Base-by-base conservation (phyloP, 2,113 vertebrate species). In the Leucoraja erinaceus region DNA sequence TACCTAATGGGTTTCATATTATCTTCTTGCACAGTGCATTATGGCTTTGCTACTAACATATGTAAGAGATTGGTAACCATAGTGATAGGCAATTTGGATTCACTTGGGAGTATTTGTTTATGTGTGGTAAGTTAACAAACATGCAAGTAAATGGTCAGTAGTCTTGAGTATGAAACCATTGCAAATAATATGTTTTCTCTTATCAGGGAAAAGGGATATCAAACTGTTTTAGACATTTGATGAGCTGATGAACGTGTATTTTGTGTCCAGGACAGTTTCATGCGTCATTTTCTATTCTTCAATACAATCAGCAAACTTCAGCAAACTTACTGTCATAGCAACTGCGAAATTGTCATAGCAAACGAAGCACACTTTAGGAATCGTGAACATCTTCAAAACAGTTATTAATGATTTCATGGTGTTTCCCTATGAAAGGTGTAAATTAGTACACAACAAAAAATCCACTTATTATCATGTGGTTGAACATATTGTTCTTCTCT, bases 61-160 rank as follows among this genome's bases (percentile, higher is more conserved):
- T 61, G 56, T 86, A 61, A 61, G 11, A 33, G 33, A 70, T 9
- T 31, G 6, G 63, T 90, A 90, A 90, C 63, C 63, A 70, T 90
- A 47, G 88, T 22, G 88, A 90, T 70, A 22, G 66, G 88, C 11
- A 70, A 70, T 90, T 90, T 90, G 6, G 22, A 90, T 90, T 90
- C 61, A 90, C 33, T 90, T 28, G 68, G 31, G 33, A 66, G 25
- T 31, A 70, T 90, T 63, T 70, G 63, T 68, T 47, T 70, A 66
- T 38, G 14, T 66, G 12, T 90, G 59, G 88, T 47, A 47, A 72
- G 88, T 33, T 90, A 90, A 90, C 88, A 90, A 90, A 22, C 63
- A 33, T 70, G 86, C 16, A 68, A 90, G 16, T 38, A 38, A 68
- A 47, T 90, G 61, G 63, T 63, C 25, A 68, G 66, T 38, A 38